Evolutionary conservation across 2,797 vertebrate species (phyloP), one percentile per base, ranked within the genome.

Genomic region (Eurystomus glaucurus): DNA sequence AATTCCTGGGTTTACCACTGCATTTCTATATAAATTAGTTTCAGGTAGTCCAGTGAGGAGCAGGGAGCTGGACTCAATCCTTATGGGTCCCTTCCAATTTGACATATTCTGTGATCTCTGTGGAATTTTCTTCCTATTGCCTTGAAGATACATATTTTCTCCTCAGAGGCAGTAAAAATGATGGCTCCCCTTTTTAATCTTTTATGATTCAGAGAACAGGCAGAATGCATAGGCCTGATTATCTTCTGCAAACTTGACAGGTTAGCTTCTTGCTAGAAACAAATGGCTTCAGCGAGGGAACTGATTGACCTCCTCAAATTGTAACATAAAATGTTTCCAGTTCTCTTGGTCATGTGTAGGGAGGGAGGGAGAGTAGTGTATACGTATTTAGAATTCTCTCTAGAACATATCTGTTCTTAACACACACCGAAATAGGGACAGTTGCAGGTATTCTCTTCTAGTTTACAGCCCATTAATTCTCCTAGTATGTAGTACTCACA

Each of bases 341-440:
- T 70, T 92, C 23, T 68, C 39, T 48, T 12, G n/a, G 11, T 1
- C 43, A 28, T 17, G 4, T 23, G 4, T 15, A 57, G 10, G 10
- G 11, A 52, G 55, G 14, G 25, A 65, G 6, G 15, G 29, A 58
- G 11, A 65, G 13, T 1, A 6, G 2, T 4, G 64, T 37, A 31
- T 14, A 10, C 0, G 0, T 26, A 2, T 76, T 75, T 43, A 72
- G 35, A 39, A 55, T 46, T 83, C 33, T 54, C 14, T 60, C 6
- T 64, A 35, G 22, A 43, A 51, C 23, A 18, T 4, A 0, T 20
- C 7, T 26, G 0, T 68, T 66, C 31, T 50, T 81, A 61, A 33
- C 19, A 58, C 4, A 52, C 7, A 33, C 25, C 45, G 46, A 82
- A 76, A 76, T 15, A 28, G 6, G 6, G 39, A 39, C 5, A 61